phyloP scores from a whole-genome alignment of 2,113 vertebrate genomes.

The Malurus cyaneus region DNA sequence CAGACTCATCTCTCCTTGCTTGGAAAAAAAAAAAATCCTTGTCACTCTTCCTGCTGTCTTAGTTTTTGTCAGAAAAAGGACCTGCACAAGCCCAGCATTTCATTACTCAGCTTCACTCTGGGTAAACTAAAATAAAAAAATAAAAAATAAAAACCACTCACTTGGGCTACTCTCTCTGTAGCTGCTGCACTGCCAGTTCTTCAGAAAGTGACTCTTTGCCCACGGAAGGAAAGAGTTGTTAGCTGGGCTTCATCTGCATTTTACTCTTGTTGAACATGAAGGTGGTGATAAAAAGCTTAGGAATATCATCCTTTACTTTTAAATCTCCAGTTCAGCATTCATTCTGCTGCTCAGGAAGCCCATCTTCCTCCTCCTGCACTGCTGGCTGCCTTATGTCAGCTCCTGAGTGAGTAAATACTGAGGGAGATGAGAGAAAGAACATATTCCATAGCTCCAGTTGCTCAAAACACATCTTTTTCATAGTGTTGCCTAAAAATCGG shows the following conservation, averaged over 20 bases:
- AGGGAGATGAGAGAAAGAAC: background rate
- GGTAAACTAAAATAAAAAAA: background rate
- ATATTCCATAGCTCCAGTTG: background rate
- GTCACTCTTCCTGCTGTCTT: background rate
- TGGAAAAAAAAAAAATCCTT: background rate
- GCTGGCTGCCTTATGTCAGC: background rate
- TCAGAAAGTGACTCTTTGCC: background rate
- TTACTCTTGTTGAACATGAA: background rate
- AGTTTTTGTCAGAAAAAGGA: background rate
- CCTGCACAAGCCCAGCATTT: background rate
- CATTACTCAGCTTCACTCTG: background rate
- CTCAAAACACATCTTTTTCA: background rate
- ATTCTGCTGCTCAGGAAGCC: background rate
- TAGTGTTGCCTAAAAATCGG: too few species aligned
- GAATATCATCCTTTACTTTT: background rate
- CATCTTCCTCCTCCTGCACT: background rate
- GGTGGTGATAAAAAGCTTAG: background rate
- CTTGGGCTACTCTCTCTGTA: background rate
- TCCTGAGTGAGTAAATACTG: background rate
- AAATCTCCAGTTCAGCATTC: background rate
- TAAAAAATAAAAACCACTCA: too few species aligned
- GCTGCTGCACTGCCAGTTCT: background rate
- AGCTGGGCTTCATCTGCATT: background rate
- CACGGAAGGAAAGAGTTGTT: background rate
- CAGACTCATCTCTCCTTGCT: background rate